Base-by-base conservation (phyloP, 2,113 vertebrate species). In the Pseudonaja textilis region DNA sequence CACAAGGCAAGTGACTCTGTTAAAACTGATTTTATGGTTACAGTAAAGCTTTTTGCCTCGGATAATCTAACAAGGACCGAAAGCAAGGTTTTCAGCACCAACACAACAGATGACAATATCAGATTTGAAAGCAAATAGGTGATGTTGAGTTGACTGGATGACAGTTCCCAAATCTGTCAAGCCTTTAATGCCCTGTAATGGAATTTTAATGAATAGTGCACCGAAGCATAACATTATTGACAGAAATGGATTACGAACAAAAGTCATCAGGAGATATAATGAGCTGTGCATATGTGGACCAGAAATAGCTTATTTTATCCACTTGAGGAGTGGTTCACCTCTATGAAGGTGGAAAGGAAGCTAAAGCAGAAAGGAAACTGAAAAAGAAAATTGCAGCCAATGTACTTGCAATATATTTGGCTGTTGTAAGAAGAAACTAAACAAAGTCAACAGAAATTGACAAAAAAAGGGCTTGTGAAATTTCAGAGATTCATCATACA, bases 181-280 rank as follows among this genome's bases (percentile, higher is more conserved):
- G 93, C 20, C 23, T 90, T 26, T 10, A 87, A 20, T 74, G 89
- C 91, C 16, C 42, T 93, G 20, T 25, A 94, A 94, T 0, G 92
- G 56, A 93, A 90, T 54, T 91, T 94, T 91, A 7, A 74, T 45
- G 92, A 95, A 92, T 69, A 61, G 90, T 18, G 2, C 88, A 91
- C 34, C 61, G n/a, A 89, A 94, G 25, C 4, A 92, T 93, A 93
- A 94, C 34, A 10, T 74, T 93, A 92, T 87, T 95, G 90, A 90
- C 42, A 47, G 90, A 87, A 90, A 94, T 64, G 92, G 64, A 93
- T 94, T 93, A 92, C 56, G 69, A 94, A 93, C 91, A 92, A 81
- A 92, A 92, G 64, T 81, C 34, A 3, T 92, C 91, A 89, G 23
- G 14, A 91, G 42, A 88, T 18, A 87, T 93, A 91, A 39, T 94